phyloP scores from a whole-genome alignment of 1,140 invertebrate species.

The Venturia canescens region DNA sequence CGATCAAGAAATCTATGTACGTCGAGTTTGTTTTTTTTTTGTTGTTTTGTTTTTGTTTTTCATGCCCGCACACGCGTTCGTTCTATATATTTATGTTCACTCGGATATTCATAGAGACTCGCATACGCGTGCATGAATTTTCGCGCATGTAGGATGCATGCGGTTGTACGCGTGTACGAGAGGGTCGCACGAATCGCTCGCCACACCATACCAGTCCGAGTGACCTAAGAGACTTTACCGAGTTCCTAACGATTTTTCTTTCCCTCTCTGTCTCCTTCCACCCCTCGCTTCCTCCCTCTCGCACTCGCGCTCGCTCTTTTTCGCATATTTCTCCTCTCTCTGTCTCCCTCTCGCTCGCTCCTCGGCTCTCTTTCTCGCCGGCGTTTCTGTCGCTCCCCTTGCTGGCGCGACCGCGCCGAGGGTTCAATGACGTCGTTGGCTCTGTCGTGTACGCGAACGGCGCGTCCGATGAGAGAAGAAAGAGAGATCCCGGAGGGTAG shows the following conservation, averaged over 20 bases:
- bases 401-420: constrained; percentile 56
- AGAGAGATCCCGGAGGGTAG: constrained; percentile 1
- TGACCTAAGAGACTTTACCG: constrained; percentile 67
- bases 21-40: neutral
- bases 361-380: constrained; percentile 16
- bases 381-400: constrained; percentile 25
- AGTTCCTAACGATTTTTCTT: constrained; percentile 68
- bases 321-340: constrained; percentile 21
- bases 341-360: constrained; percentile 13
- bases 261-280: constrained; percentile 46
- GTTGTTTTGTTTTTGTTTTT: neutral
- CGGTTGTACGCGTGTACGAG: constrained; percentile 1
- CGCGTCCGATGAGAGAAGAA: constrained; percentile 37
- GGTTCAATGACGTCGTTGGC: constrained; percentile 69
- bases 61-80: neutral
- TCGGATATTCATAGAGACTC: too few species aligned
- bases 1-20: neutral
- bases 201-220: constrained; percentile 57
- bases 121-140: neutral
- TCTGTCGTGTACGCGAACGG: constrained; percentile 40
- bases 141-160: constrained; percentile 5
- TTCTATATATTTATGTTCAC: neutral
- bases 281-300: constrained; percentile 28
- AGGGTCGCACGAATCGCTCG: constrained; percentile 49
- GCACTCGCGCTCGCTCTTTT: constrained; percentile 39